These are phyloP conservation scores for Cololabis saira DNA, from an alignment of 2,113 vertebrate genomes.

Conservation along the genomic window DNA sequence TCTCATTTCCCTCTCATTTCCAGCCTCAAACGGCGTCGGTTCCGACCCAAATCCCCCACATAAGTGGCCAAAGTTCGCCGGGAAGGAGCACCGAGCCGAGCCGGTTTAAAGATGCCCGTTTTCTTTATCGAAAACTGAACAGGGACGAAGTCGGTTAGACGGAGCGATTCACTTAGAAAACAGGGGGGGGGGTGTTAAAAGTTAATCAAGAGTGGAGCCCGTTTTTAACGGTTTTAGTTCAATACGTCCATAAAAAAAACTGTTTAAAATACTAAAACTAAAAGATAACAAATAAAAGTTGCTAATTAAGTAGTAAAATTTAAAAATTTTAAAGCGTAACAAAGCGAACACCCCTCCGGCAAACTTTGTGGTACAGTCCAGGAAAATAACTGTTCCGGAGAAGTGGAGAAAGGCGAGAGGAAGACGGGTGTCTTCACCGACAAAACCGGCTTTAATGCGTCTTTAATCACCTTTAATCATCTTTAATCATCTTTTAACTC, in stretches of 20 bases:
- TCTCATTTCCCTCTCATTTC: constrained; percentile 20
- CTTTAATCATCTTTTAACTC: no score
- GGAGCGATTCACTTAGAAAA: not conserved
- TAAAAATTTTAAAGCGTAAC: rapidly evolving
- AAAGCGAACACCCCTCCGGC: constrained; percentile 30
- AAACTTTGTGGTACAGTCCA: constrained; percentile 78
- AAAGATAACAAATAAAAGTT: no score
- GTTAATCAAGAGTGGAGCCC: not conserved
- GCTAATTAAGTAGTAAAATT: rapidly evolving
- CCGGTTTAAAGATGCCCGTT: constrained; percentile 35
- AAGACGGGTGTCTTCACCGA: no score
- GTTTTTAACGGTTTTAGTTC: not conserved
- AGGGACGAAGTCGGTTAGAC: constrained; percentile 22
- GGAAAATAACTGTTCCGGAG: constrained; percentile 68
- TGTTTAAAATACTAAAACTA: no score
- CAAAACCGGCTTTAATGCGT: no score
- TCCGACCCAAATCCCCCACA: constrained; percentile 8
- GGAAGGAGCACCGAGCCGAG: not conserved
- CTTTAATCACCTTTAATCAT: no score
- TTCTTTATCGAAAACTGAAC: constrained; percentile 52
- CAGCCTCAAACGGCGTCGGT: constrained; percentile 18
- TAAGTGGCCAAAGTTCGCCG: not conserved
- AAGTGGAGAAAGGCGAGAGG: constrained; percentile 41
- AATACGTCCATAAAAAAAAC: no score
- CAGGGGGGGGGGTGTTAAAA: not conserved